Conservation (phyloP, 2,797 vertebrate species). For the Jordanella pulchra region DNA sequence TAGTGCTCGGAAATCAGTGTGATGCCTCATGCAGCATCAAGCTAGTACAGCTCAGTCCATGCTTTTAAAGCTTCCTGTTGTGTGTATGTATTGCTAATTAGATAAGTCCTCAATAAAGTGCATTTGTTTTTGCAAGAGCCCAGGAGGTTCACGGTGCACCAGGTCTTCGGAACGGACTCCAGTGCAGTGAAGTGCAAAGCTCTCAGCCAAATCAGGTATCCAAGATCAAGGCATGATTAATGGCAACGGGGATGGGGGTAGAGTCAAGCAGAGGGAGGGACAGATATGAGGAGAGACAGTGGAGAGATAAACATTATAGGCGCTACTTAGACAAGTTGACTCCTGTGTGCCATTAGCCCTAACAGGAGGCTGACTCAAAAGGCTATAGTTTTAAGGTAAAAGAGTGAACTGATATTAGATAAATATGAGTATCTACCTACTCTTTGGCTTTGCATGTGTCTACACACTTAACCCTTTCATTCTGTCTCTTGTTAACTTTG, state of each 20-base stretch:
- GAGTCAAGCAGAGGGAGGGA: conserved; percentile 41
- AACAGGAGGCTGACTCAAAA: conserved; percentile 57
- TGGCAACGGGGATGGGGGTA: conserved; percentile 51
- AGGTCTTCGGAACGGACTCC: conserved; percentile 47
- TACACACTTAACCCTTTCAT: conserved; percentile 18
- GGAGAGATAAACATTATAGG: conserved; percentile 66
- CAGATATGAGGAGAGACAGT: conserved; percentile 60
- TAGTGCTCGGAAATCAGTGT: conserved; percentile 34
- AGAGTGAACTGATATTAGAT: conserved; percentile 51
- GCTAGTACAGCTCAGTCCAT: conserved; percentile 46
- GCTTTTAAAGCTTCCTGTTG: conserved; percentile 54
- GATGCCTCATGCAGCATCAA: conserved; percentile 40
- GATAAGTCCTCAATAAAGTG: conserved; percentile 55
- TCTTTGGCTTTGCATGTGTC: conserved; percentile 13
- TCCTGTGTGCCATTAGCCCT: conserved; percentile 69
- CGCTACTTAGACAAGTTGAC: conserved; percentile 71
- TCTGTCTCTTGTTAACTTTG: background rate
- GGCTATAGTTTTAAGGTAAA: conserved; percentile 37
- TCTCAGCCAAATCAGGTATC: conserved; percentile 74
- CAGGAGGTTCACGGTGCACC: conserved; percentile 29
- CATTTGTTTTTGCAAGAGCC: conserved; percentile 53
- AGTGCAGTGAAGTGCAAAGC: conserved; percentile 65
- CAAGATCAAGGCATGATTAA: conserved; percentile 70
- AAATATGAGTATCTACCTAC: conserved; percentile 38
- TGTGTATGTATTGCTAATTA: conserved; percentile 48